Base-by-base conservation (phyloP, 2,888 invertebrate species). In the Pseudococcus jackbeardsleyi region DNA sequence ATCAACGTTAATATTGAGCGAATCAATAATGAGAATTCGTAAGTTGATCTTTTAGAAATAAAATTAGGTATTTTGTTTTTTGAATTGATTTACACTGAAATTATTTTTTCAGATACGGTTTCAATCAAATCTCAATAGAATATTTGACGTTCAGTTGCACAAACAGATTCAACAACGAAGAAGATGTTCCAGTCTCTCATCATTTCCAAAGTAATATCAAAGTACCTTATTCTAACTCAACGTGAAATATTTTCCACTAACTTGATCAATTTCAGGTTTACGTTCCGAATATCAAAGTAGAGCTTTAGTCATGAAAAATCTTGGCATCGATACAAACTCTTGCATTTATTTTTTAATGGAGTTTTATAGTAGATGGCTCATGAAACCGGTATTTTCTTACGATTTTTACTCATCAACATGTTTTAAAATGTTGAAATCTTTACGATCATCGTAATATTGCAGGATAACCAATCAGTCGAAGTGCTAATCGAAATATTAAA, bases 311-410 rank as follows among this genome's bases (percentile, higher is more conserved):
- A 22, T 92, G 90, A 90, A 93, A 84, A 92, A 92, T 85, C 94
- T 94, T 89, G 95, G 95, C 15, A 93, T 99, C 59, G 98, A 99
- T 92, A 93, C 98, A 48, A 96, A 96, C 91, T 99, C 98, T 89
- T 99, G 98, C 92, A 92, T 98, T 87, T 97, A 97, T 91, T 95
- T 99, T 91, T 93, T 99, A 22, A 94, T 98, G 91, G 98, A 99
- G 91, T 94, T 88, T 59, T 89, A 86, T 19, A 46, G 82, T 9
- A 72, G 86, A 26, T 89, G 85, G 82, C 64, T 89, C n/a, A 7
- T 42, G 5, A 82, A 85, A 26, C 77, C 68, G 46, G 85, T 89
- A 68, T n/a, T 9, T 15, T n/a, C 22, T 64, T 42, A 42, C 54
- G 17, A 22, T 19, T 22, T 64, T 9, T 22, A 9, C 1, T 64